Conservation (phyloP, 2,797 vertebrate species). For the Streptopelia turtur region DNA sequence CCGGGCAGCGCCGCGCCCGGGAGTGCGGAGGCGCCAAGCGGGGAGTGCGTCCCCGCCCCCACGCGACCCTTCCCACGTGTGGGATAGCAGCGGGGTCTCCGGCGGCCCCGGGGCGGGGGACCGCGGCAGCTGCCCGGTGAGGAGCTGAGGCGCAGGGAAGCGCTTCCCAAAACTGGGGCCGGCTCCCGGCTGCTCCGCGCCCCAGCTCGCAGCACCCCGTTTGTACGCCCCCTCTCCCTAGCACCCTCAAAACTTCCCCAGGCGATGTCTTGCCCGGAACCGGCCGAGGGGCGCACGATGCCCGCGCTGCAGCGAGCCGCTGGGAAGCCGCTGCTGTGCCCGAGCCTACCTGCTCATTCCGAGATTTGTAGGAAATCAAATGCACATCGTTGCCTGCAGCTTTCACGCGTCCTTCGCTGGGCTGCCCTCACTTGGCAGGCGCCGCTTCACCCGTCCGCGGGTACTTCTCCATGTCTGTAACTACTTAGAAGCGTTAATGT, state of each 20-base stretch:
- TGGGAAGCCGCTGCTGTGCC: background rate
- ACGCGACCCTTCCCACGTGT: background rate
- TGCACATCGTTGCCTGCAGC: background rate
- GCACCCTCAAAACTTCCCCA: background rate
- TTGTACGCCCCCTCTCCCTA: too few species aligned
- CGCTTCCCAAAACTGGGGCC: background rate
- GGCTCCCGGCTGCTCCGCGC: too few species aligned
- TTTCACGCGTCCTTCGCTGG: too few species aligned
- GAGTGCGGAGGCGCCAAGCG: background rate
- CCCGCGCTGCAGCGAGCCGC: background rate
- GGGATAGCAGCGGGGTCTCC: background rate
- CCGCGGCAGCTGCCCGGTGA: too few species aligned
- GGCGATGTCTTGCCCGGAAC: background rate
- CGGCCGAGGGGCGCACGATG: background rate
- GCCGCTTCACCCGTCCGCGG: fast-evolving
- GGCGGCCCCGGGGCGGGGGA: background rate
- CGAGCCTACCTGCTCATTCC: background rate
- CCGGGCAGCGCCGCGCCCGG: too few species aligned
- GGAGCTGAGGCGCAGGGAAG: background rate
- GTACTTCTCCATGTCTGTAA: background rate
- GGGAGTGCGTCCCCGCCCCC: background rate
- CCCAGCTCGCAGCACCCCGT: too few species aligned
- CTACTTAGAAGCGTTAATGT: background rate
- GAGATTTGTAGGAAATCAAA: background rate
- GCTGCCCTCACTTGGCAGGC: background rate